Percentiles rank a stretch among this genome's conserved stretches.
phyloP scores from a whole-genome alignment of 2,113 vertebrate species.

The Vulpes lagopus region DNA sequence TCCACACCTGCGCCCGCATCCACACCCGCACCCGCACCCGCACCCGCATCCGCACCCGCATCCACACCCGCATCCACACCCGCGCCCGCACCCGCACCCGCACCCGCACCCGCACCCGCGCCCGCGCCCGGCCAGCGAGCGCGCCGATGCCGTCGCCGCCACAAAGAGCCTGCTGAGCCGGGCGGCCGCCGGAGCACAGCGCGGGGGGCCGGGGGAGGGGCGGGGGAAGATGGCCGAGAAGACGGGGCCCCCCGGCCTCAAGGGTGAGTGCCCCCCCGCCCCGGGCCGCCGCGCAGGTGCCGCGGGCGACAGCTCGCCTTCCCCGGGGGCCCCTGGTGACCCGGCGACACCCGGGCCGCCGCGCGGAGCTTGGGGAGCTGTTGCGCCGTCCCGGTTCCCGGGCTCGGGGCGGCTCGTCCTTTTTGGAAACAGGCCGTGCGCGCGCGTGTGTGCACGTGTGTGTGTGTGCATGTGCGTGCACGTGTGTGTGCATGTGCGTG shows the following conservation, averaged over 20 bases:
- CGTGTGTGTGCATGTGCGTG: not conserved
- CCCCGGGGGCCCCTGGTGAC: no score
- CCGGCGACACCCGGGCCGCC: no score
- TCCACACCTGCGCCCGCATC: no score
- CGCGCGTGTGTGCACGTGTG: not conserved
- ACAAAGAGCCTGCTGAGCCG: conserved; percentile 86
- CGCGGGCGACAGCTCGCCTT: no score
- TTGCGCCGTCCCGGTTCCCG: not conserved
- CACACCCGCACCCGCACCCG: no score
- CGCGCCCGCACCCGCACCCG: no score
- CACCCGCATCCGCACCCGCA: no score
- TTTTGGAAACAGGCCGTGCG: not conserved
- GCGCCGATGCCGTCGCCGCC: conserved; percentile 86
- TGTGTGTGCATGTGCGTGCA: not conserved
- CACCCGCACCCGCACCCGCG: no score
- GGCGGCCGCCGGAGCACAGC: not conserved
- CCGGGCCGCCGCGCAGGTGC: no score
- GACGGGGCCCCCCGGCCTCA: conserved; percentile 79
- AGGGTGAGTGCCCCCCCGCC: conserved; percentile 83
- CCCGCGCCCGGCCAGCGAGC: not conserved
- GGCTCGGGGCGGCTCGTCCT: not conserved
- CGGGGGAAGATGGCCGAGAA: conserved; percentile 85
- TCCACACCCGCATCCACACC: no score
- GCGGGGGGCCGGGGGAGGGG: not conserved
- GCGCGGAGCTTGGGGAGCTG: conserved; percentile 39